Conservation (phyloP, 2,113 vertebrate species). For the Mastomys natalensis region DNA sequence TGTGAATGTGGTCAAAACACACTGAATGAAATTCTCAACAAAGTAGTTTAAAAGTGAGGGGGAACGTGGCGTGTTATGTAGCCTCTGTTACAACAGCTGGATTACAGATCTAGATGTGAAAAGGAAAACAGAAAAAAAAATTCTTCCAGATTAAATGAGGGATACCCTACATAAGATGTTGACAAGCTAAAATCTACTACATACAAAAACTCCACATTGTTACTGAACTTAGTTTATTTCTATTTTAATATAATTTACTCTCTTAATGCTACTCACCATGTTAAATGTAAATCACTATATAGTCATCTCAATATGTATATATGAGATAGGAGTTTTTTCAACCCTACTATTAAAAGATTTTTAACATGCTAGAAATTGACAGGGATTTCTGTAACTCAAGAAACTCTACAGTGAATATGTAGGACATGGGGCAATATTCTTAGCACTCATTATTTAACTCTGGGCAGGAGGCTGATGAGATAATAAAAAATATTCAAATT, state of each 20-base stretch:
- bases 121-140: neutral
- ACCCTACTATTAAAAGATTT: neutral
- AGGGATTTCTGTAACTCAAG: neutral
- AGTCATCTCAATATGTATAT: neutral
- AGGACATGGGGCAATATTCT: too few relatives aligned
- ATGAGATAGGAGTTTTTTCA: neutral
- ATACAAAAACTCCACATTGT: neutral
- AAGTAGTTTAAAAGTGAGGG: neutral
- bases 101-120: neutral
- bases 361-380: neutral
- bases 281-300: neutral
- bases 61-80: neutral
- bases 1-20: neutral
- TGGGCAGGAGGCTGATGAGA: neutral
- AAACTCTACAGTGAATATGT: neutral
- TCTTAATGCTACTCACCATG: neutral
- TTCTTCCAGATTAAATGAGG: neutral
- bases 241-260: neutral
- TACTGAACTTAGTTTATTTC: neutral
- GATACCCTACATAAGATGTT: neutral
- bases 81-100: neutral
- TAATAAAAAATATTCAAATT: neutral
- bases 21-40: neutral
- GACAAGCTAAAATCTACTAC: neutral
- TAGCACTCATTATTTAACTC: neutral